Evolutionary conservation across 2,113 vertebrate species (phyloP), one percentile per base, ranked within the genome.

Genomic region (Perca fluviatilis): DNA sequence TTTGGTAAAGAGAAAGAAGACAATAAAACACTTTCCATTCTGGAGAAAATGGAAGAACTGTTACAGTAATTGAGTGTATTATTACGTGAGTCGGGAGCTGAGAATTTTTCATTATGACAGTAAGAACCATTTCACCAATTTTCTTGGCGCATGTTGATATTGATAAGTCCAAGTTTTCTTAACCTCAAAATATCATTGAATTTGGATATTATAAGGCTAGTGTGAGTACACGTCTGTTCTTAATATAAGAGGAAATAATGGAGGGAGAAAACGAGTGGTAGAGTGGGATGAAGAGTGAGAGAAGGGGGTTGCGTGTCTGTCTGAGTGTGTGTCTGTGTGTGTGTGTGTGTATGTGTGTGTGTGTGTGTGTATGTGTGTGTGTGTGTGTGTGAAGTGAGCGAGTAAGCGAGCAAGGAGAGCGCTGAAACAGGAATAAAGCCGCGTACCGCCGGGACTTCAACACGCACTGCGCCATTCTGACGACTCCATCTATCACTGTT

Each of bases 401-500:
- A 65, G 74, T 14, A 8, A 50, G 70, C 0, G 58, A 69, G 74
- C 6, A 5, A 43, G 13, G 51, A 53, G 74, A 68, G 71, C 3
- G 68, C 77, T 83, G 86, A 86, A 89, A 87, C 85, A 70, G 77
- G 76, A 88, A 89, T 75, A 79, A 80, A 89, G 84, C 63, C 25
- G 14, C 40, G 84, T 72, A 60, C 79, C 54, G 0, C 69, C 19
- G 89, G 91, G 88, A 88, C 77, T 87, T 80, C 23, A 76, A 82
- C 73, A 57, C 89, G 84, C 88, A 86, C 87, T 89, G 89, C 86
- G 10, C 89, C 77, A 88, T 71, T 81, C 82, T 69, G 63, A 69
- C 54, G 19, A 25, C 79, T 89, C 82, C 86, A 91, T 91, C 82
- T 68, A 91, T 91, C 91, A 91, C 87, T 8, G 36, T 15, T 91